Percentiles rank a stretch among this genome's conserved stretches.
Conservation (phyloP, 1,140 invertebrate genomes). For the Ostrea edulis region DNA sequence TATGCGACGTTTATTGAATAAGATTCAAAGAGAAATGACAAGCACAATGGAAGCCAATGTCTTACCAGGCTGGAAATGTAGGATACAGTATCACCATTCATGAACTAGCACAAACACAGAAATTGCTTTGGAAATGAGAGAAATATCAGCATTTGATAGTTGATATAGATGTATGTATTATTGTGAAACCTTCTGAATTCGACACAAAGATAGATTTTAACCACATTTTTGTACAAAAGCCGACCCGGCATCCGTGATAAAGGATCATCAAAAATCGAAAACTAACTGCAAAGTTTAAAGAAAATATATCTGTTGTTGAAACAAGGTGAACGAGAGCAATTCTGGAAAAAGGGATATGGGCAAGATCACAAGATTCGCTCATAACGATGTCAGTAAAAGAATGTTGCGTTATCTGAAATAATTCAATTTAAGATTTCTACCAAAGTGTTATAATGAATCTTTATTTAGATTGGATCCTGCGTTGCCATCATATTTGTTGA, state of each 20-base stretch:
- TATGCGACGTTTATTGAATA: not conserved
- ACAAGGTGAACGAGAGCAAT: slow-evolving; percentile 32
- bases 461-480: slow-evolving; percentile 18
- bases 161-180: slow-evolving; percentile 2
- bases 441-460: not conserved
- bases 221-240: slow-evolving; percentile 29
- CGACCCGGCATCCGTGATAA: not conserved
- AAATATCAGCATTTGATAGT: not conserved
- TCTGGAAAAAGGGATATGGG: slow-evolving; percentile 43
- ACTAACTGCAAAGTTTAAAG: not conserved
- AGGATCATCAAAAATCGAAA: not conserved
- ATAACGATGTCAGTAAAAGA: slow-evolving; percentile 6
- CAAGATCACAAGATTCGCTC: not conserved
- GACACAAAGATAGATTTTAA: not conserved
- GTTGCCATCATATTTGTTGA: slow-evolving; percentile 24
- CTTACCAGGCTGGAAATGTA: slow-evolving; percentile 28
- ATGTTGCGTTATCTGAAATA: not conserved
- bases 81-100: not conserved
- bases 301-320: slow-evolving; percentile 12
- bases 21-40: not conserved
- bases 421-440: not conserved
- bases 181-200: not conserved
- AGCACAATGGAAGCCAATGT: not conserved
- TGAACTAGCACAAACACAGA: not conserved
- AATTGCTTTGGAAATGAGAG: not conserved